Percentiles rank a stretch among this genome's conserved stretches.
These are phyloP conservation scores for Drosophila mojavensis DNA, from an alignment of 1,140 invertebrate species.

Conservation along the genomic window DNA sequence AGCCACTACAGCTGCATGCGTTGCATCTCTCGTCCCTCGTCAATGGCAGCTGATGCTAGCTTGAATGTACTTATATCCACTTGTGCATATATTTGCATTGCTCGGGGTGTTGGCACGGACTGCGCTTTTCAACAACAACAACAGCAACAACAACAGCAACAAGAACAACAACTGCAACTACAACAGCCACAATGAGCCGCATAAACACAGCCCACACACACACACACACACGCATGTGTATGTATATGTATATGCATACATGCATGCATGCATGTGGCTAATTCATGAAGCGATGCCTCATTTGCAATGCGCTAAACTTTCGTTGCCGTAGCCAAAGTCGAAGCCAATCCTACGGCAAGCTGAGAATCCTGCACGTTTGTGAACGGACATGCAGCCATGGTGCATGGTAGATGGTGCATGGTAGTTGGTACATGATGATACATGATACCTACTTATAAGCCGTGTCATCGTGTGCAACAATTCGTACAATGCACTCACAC, in stretches of 20 bases:
- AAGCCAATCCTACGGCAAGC: constrained; percentile 59
- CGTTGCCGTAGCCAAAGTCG: constrained; percentile 31
- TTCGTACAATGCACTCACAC: background rate
- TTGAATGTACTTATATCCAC: constrained; percentile 62
- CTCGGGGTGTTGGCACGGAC: constrained; percentile 53
- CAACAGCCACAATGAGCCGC: constrained; percentile 30
- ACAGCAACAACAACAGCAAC: too few relatives aligned
- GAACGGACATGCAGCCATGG: background rate
- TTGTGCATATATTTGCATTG: constrained; percentile 72
- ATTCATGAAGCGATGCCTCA: constrained; percentile 41
- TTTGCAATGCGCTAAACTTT: constrained; percentile 58
- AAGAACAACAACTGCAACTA: too few relatives aligned
- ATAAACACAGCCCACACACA: constrained; percentile 14
- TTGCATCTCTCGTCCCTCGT: constrained; percentile 26
- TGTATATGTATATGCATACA: background rate
- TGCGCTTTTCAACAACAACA: constrained; percentile 57
- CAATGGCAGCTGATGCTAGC: constrained; percentile 34
- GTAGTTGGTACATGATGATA: background rate
- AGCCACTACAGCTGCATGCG: too few relatives aligned
- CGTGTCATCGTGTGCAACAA: background rate
- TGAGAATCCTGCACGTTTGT: constrained; percentile 41
- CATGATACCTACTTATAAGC: background rate
- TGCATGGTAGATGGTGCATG: background rate
- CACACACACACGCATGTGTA: background rate
- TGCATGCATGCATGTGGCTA: too few relatives aligned